Evolutionary conservation across 2,113 vertebrate species (phyloP).

Genomic region (Otolemur garnettii): DNA sequence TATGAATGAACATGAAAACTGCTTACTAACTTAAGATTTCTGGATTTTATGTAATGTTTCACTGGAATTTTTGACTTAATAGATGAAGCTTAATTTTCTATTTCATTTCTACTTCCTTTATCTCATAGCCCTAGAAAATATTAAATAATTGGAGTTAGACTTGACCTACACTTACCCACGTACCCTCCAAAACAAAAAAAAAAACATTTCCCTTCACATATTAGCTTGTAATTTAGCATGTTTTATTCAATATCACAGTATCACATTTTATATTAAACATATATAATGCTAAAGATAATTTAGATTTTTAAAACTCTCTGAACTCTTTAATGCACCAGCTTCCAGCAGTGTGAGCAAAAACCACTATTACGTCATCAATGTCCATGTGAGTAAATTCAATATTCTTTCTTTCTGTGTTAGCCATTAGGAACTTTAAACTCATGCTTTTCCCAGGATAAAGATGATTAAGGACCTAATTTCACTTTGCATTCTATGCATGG

Average conservation of each 20-base stretch:
- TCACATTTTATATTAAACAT: neutral
- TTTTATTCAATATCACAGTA: neutral
- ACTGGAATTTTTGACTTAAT: neutral
- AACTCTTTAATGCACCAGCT: neutral
- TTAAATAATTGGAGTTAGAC: neutral
- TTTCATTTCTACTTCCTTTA: neutral
- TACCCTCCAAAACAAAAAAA: neutral
- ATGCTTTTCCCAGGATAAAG: neutral
- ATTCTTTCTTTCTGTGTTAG: neutral
- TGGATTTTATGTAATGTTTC: neutral
- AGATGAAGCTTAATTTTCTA: neutral
- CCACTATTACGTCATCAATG: neutral
- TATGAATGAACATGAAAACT: slow-evolving; percentile 18
- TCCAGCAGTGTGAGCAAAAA: neutral
- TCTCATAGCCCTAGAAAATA: neutral
- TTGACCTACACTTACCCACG: neutral
- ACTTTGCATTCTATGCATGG: neutral
- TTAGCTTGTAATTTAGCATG: neutral
- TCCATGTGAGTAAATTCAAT: neutral
- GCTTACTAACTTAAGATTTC: slow-evolving; percentile 14
- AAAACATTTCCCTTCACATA: neutral
- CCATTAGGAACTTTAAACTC: slow-evolving; percentile 39
- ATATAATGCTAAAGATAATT: neutral
- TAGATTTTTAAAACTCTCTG: neutral
- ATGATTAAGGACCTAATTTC: slow-evolving; percentile 26